phyloP scores from a whole-genome alignment of 1,140 invertebrate genomes.

The Lethrus apterus region DNA sequence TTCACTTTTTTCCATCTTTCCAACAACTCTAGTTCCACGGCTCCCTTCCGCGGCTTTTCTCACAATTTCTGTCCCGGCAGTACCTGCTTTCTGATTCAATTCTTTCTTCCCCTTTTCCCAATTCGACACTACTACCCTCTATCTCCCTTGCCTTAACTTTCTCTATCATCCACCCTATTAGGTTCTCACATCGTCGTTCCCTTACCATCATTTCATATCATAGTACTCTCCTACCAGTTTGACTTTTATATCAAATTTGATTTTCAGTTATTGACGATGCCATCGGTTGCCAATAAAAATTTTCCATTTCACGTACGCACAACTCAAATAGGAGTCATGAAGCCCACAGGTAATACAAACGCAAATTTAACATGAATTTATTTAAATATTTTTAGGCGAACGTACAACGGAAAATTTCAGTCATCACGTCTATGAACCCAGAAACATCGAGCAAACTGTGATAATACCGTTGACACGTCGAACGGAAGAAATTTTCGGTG shows the following conservation, averaged over 20 bases:
- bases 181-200: no score
- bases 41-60: no score
- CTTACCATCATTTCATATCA: no score
- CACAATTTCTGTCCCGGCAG: no score
- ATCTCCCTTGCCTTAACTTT: no score
- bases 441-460: constrained; percentile 42
- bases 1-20: no score
- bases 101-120: neutral
- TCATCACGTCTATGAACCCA: constrained; percentile 55
- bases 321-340: constrained; percentile 66
- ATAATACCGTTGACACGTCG: constrained; percentile 51
- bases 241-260: no score
- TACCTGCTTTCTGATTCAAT: no score
- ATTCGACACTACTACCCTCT: no score
- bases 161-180: no score
- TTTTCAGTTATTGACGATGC: constrained; percentile 67
- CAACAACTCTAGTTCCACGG: no score
- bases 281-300: constrained; percentile 73
- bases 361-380: neutral
- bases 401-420: constrained; percentile 54
- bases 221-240: no score
- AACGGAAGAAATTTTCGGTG: constrained; percentile 38
- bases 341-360: constrained; percentile 39
- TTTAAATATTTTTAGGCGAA: constrained; percentile 33
- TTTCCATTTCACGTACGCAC: constrained; percentile 83